A percentile compares a stretch with the other conserved stretches of the same genome.
phyloP scores from a whole-genome alignment of 2,888 invertebrate genomes.

The Vanessa cardui region DNA sequence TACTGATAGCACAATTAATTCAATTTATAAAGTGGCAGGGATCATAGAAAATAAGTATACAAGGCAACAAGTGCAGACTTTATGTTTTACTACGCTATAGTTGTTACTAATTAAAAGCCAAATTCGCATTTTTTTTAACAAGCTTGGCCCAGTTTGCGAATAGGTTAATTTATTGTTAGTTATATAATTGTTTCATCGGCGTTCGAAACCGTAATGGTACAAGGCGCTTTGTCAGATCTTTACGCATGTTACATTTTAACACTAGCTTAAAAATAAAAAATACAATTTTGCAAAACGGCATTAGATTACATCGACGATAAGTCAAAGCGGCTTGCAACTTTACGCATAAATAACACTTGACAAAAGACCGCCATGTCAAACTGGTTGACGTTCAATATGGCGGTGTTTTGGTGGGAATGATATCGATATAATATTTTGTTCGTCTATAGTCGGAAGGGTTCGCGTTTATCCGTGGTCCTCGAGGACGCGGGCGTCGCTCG shows the following conservation, averaged over 20 bases:
- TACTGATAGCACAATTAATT: conserved; percentile 65
- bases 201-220: conserved; percentile 51
- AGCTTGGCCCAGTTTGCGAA: conserved; percentile 80
- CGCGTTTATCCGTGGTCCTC: conserved; percentile 83
- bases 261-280: conserved; percentile 40
- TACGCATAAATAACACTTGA: conserved; percentile 42
- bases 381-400: conserved; percentile 31
- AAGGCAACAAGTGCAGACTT: conserved; percentile 83
- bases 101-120: conserved; percentile 73
- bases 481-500: conserved; percentile 37
- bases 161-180: conserved; percentile 76
- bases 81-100: conserved; percentile 77
- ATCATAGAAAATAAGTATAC: conserved; percentile 75
- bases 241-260: conserved; percentile 35
- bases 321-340: conserved; percentile 58
- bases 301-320: conserved; percentile 41
- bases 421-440: conserved; percentile 26
- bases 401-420: conserved; percentile 39
- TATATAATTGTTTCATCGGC: conserved; percentile 62
- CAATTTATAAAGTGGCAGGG: conserved; percentile 62
- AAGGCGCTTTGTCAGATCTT: conserved; percentile 53
- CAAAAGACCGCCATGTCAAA: conserved; percentile 36
- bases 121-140: conserved; percentile 68
- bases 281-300: conserved; percentile 37
- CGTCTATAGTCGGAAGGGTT: conserved; percentile 89